These are phyloP conservation scores for Pocota personata DNA, from an alignment of 2,888 invertebrate species.

Conservation along the genomic window DNA sequence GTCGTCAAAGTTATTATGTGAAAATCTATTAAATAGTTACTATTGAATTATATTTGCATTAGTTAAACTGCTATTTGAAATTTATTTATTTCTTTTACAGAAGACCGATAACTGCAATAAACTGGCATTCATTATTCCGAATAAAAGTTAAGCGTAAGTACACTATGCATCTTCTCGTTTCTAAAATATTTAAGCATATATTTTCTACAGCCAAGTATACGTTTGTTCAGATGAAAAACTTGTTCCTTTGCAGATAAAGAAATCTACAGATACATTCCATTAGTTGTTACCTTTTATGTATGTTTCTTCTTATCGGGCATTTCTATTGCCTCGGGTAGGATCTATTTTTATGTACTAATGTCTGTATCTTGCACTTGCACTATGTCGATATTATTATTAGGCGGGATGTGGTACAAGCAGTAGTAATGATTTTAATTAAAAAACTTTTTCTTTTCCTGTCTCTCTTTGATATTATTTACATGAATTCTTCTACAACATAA, in stretches of 20 bases:
- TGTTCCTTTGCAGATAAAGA: conserved; percentile 13
- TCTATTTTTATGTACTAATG: not conserved
- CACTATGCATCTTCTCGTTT: not conserved
- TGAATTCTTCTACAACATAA: conserved; percentile 46
- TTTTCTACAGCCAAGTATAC: conserved; percentile 38
- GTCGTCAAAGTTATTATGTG: too few species aligned
- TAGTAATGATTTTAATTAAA: conserved; percentile 72
- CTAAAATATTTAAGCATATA: not conserved
- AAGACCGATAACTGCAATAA: conserved; percentile 30
- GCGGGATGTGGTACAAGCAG: not conserved
- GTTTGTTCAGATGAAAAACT: conserved; percentile 5
- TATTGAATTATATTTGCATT: too few species aligned
- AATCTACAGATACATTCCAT: conserved; percentile 41
- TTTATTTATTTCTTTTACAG: conserved; percentile 1
- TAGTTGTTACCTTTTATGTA: conserved; percentile 32
- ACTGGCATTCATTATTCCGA: conserved; percentile 32
- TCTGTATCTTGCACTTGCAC: not conserved
- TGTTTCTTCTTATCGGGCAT: not conserved
- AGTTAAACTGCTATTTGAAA: not conserved
- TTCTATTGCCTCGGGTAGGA: not conserved
- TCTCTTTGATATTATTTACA: conserved; percentile 24
- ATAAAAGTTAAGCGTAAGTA: conserved; percentile 46
- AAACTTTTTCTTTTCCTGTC: conserved; percentile 47
- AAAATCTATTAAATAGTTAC: too few species aligned
- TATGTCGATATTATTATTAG: conserved; percentile 40